Conservation (phyloP, 2,797 vertebrate genomes). For the Micrastur ruficollis region DNA sequence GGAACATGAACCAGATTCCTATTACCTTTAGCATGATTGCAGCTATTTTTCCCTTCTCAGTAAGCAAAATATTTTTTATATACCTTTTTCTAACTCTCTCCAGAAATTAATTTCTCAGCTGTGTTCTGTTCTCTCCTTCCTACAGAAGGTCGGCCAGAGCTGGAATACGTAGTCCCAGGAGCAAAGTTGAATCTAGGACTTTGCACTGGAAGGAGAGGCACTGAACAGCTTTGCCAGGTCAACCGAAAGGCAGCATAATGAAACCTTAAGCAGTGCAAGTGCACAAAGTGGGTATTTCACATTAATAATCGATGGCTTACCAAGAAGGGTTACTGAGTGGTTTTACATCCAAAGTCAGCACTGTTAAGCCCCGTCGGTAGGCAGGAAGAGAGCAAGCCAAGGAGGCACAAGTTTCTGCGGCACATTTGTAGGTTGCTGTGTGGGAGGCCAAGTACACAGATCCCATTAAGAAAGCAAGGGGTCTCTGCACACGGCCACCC, state of each 20-base stretch:
- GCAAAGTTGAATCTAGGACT: neutral
- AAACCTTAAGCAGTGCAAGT: neutral
- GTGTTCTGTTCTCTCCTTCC: neutral
- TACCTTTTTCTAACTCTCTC: neutral
- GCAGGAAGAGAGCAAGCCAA: neutral
- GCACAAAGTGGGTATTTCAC: accelerated
- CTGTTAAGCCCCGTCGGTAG: neutral
- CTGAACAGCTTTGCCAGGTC: neutral
- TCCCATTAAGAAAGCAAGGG: neutral
- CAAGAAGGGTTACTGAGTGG: neutral
- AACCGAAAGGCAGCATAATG: neutral
- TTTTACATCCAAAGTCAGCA: neutral
- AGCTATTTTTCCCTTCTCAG: neutral
- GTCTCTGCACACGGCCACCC: neutral
- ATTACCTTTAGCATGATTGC: neutral
- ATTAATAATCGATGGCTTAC: neutral
- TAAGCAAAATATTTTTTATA: neutral
- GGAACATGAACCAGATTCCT: neutral
- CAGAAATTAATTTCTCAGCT: neutral
- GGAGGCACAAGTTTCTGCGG: neutral
- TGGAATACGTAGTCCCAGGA: neutral
- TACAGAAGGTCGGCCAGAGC: neutral
- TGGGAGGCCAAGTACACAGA: neutral
- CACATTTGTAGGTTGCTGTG: neutral
- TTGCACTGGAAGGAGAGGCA: neutral